Percentiles rank a stretch among this genome's conserved stretches.
These are phyloP conservation scores for Rousettus leschenaultii DNA, from an alignment of 2,113 vertebrate genomes.

Conservation along the genomic window DNA sequence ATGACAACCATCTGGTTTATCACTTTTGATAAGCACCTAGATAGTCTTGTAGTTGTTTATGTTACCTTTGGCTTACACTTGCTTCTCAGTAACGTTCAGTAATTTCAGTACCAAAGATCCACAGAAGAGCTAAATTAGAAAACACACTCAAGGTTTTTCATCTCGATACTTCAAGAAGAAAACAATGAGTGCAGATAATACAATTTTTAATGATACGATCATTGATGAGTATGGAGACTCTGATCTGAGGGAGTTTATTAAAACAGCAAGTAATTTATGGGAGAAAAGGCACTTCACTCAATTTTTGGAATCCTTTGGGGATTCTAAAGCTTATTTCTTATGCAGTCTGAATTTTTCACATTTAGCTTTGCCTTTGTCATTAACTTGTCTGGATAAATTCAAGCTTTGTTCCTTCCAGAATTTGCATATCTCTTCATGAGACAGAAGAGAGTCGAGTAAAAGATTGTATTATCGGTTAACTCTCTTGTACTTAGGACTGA, in stretches of 20 bases:
- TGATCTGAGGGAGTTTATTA: neutral
- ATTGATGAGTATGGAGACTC: neutral
- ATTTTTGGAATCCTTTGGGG: neutral
- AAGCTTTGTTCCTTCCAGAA: conserved; percentile 1
- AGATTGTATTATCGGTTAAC: neutral
- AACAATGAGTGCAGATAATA: neutral
- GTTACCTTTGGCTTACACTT: neutral
- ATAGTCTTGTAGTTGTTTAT: neutral
- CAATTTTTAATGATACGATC: neutral
- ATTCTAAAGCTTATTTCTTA: neutral
- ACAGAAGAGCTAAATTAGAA: neutral
- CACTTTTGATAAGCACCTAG: too few relatives aligned
- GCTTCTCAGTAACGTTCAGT: neutral
- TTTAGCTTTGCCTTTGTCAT: neutral
- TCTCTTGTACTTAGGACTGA: neutral
- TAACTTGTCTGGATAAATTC: neutral
- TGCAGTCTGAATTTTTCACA: conserved; percentile 1
- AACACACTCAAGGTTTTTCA: neutral
- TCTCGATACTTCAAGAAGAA: neutral
- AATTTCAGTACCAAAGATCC: neutral
- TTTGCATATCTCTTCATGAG: neutral
- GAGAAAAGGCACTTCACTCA: neutral
- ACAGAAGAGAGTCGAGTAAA: neutral
- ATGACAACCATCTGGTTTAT: too few relatives aligned
- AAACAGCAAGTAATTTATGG: neutral